These are phyloP conservation scores for Kryptolebias marmoratus DNA, from an alignment of 2,113 vertebrate genomes.

Conservation along the genomic window DNA sequence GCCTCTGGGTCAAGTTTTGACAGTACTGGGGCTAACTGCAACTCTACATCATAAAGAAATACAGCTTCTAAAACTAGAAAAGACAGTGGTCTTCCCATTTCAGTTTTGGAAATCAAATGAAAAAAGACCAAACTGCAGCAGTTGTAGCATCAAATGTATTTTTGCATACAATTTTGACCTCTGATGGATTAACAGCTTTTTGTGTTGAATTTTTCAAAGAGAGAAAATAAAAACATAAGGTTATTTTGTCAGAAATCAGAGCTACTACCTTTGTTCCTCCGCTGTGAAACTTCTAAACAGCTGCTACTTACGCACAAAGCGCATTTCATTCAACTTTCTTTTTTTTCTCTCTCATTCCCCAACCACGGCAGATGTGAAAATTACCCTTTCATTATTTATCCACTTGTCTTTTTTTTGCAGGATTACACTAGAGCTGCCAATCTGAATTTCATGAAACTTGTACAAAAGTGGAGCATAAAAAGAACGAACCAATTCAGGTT, in stretches of 20 bases:
- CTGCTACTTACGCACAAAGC: background rate
- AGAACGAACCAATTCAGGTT: background rate
- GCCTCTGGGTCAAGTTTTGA: constrained; percentile 42
- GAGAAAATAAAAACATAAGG: background rate
- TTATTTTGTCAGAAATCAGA: constrained; percentile 2
- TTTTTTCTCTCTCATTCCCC: background rate
- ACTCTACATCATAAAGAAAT: constrained; percentile 10
- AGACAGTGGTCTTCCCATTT: background rate
- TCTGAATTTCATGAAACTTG: background rate
- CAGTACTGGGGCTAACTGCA: constrained; percentile 20
- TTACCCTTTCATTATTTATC: background rate
- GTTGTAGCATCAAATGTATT: background rate
- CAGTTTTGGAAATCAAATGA: background rate
- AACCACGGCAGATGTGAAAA: background rate
- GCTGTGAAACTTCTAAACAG: constrained; percentile 13
- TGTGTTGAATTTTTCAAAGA: background rate
- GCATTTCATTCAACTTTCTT: background rate
- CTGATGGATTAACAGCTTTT: background rate
- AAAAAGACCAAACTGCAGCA: background rate
- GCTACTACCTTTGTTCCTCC: constrained; percentile 22
- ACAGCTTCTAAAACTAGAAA: background rate
- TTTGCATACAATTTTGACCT: background rate
- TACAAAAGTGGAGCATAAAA: background rate
- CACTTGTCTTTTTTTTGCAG: background rate
- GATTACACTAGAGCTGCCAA: background rate